phyloP scores from a whole-genome alignment of 2,888 invertebrate genomes.

The Volucella zonaria region DNA sequence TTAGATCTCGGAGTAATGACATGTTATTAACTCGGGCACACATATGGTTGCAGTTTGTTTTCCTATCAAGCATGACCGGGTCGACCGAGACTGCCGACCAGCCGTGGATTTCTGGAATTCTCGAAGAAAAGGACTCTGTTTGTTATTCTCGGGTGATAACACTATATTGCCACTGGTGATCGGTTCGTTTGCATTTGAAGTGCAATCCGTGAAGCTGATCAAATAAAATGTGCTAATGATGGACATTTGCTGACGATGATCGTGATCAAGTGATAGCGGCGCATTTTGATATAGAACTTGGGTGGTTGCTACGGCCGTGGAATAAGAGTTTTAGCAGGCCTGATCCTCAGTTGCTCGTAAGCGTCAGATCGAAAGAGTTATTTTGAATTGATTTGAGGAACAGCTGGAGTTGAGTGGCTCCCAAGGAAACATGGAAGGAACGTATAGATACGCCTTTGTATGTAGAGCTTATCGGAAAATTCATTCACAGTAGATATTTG shows the following conservation, averaged over 20 bases:
- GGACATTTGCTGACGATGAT: constrained; percentile 49
- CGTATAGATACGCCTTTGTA: no score
- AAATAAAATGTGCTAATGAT: constrained; percentile 50
- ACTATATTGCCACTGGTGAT: constrained; percentile 38
- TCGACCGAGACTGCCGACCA: background rate
- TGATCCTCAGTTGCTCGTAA: no score
- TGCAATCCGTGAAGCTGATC: constrained; percentile 40
- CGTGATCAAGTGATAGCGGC: constrained; percentile 26
- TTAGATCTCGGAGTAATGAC: constrained; percentile 39
- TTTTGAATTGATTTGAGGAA: no score
- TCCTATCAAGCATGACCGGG: constrained; percentile 57
- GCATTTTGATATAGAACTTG: constrained; percentile 10
- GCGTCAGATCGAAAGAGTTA: no score
- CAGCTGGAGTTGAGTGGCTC: no score
- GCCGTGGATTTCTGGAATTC: constrained; percentile 3
- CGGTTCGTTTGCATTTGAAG: constrained; percentile 57
- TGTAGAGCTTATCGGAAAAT: no score
- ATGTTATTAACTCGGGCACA: constrained; percentile 42
- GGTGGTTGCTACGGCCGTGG: no score
- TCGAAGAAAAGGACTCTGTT: constrained; percentile 52
- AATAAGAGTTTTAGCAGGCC: no score
- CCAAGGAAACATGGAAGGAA: no score
- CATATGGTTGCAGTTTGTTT: constrained; percentile 67
- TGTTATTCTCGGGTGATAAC: constrained; percentile 59
- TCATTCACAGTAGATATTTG: no score